Evolutionary conservation across 2,113 vertebrate species (phyloP).

Genomic region (Meles meles): DNA sequence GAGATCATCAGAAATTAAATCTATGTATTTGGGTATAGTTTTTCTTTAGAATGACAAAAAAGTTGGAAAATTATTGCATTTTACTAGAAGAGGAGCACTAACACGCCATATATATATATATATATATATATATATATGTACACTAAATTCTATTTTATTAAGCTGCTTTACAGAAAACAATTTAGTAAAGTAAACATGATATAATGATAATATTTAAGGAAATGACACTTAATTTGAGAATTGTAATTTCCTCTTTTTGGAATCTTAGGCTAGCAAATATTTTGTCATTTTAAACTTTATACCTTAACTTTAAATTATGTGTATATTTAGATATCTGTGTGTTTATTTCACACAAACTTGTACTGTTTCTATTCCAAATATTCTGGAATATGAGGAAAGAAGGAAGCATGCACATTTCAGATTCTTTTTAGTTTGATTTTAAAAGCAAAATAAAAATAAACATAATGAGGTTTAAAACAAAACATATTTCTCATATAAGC

Average conservation of each 20-base stretch:
- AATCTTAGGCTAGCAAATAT: background rate
- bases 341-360: background rate
- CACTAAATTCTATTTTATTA: background rate
- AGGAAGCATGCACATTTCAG: constrained; percentile 58
- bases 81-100: background rate
- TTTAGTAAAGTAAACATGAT: background rate
- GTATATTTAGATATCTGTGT: background rate
- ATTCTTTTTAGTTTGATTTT: constrained; percentile 64
- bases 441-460: constrained; percentile 72
- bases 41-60: background rate
- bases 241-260: background rate
- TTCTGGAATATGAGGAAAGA: constrained; percentile 13
- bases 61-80: background rate
- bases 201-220: background rate
- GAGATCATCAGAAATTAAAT: background rate
- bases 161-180: background rate
- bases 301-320: background rate
- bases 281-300: background rate
- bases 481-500: constrained; percentile 42
- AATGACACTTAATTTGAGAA: background rate
- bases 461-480: constrained; percentile 31
- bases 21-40: background rate
- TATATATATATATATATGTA: background rate
- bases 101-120: background rate
- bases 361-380: background rate